These are phyloP conservation scores for Sminthurides aquaticus DNA, from an alignment of 2,888 invertebrate species.

Conservation along the genomic window DNA sequence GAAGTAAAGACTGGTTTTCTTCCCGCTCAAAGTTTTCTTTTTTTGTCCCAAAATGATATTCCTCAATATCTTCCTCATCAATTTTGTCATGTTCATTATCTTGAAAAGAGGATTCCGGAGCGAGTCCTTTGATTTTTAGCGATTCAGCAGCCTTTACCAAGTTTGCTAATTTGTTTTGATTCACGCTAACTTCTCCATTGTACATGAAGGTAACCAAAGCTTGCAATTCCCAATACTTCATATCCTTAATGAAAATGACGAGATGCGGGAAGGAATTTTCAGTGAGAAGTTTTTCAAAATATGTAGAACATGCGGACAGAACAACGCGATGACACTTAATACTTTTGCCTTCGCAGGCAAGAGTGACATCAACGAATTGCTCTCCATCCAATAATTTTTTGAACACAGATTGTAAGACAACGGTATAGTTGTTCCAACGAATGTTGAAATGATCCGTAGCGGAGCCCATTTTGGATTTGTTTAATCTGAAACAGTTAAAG, in stretches of 20 bases:
- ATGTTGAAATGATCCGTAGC: conserved; percentile 48
- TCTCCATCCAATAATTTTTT: conserved; percentile 67
- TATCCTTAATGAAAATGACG: conserved; percentile 74
- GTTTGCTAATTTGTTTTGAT: conserved; percentile 72
- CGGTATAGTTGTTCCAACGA: conserved; percentile 74
- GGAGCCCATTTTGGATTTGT: conserved; percentile 12
- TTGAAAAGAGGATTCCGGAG: conserved; percentile 39
- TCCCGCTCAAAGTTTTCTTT: conserved; percentile 14
- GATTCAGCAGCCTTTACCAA: conserved; percentile 76
- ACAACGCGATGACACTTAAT: conserved; percentile 69
- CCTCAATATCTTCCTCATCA: conserved; percentile 30
- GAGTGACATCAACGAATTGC: conserved; percentile 78
- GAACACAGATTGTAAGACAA: conserved; percentile 69
- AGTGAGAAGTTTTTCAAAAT: conserved; percentile 68
- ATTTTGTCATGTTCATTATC: conserved; percentile 27
- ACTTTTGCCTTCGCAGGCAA: conserved; percentile 79
- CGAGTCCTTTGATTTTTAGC: conserved; percentile 67
- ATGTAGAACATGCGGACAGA: conserved; percentile 74
- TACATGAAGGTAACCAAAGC: conserved; percentile 85
- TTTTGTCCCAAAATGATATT: conserved; percentile 18
- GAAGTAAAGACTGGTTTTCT: conserved; percentile 16
- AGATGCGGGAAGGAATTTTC: conserved; percentile 68
- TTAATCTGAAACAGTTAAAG: too few relatives aligned
- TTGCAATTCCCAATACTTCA: conserved; percentile 75
- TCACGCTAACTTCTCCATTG: conserved; percentile 79